A percentile compares a stretch with the other conserved stretches of the same genome.
Evolutionary conservation across 2,888 invertebrate species (phyloP).

Genomic region (Xestia c-nigrum): DNA sequence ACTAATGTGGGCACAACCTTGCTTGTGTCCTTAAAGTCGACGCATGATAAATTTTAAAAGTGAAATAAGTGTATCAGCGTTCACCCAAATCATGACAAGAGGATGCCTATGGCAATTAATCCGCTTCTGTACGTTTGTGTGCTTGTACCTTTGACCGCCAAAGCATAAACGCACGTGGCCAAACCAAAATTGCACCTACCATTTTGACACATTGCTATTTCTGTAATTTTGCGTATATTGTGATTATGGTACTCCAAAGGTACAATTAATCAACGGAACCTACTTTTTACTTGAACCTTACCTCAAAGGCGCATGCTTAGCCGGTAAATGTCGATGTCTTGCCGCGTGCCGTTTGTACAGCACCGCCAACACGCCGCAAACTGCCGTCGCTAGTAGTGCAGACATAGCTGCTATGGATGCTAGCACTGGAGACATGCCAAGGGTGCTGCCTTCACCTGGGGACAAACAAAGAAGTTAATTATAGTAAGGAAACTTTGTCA

Average conservation of each 20-base stretch:
- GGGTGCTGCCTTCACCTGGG: conserved; percentile 91
- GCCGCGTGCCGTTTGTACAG: conserved; percentile 92
- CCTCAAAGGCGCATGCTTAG: conserved; percentile 88
- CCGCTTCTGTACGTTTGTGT: neutral
- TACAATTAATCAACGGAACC: neutral
- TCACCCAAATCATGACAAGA: neutral
- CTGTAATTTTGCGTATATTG: too few relatives aligned
- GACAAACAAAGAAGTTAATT: neutral
- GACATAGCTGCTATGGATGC: conserved; percentile 95
- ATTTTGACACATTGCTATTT: too few relatives aligned
- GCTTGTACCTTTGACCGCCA: neutral
- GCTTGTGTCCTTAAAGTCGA: neutral
- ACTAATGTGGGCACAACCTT: neutral
- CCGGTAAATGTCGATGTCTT: conserved; percentile 87
- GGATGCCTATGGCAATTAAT: neutral
- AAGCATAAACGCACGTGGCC: too few relatives aligned
- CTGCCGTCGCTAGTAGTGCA: conserved; percentile 93
- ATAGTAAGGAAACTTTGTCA: neutral
- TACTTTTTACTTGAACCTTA: conserved; percentile 57
- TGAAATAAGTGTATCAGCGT: neutral
- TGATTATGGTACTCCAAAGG: too few relatives aligned
- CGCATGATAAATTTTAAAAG: neutral
- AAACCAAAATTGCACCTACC: too few relatives aligned
- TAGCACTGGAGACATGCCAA: conserved; percentile 94
- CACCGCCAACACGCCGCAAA: conserved; percentile 94